phyloP scores from a whole-genome alignment of 2,888 invertebrate species.

The Neuroscelio doddi region DNA sequence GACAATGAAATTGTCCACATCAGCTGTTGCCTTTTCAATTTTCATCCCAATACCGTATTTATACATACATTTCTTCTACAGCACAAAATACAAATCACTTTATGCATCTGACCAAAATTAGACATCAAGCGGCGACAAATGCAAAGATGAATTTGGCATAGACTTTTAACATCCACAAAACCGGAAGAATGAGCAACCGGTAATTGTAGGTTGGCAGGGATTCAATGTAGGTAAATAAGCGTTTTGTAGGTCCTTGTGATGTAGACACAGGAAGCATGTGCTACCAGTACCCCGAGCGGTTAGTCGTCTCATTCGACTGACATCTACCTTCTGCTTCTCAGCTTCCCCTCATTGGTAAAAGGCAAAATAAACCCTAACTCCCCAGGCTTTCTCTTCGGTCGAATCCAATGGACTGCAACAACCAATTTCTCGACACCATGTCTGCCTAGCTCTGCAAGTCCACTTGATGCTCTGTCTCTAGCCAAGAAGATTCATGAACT shows the following conservation, averaged over 20 bases:
- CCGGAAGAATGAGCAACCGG: constrained; percentile 69
- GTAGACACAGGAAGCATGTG: constrained; percentile 61
- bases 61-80: neutral
- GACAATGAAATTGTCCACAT: constrained; percentile 45
- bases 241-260: constrained; percentile 61
- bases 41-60: constrained; percentile 7
- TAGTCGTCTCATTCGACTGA: constrained; percentile 33
- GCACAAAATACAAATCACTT: constrained; percentile 42
- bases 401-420: constrained; percentile 62
- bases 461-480: constrained; percentile 58
- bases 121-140: constrained; percentile 44
- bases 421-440: constrained; percentile 15
- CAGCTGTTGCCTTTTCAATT: neutral
- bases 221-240: constrained; percentile 72
- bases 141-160: constrained; percentile 61
- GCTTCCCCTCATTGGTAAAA: constrained; percentile 63
- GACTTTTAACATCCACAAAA: constrained; percentile 44
- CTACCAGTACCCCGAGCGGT: constrained; percentile 49
- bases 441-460: constrained; percentile 48
- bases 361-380: constrained; percentile 70
- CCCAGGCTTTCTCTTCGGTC: constrained; percentile 60
- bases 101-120: constrained; percentile 57
- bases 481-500: constrained; percentile 28
- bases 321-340: constrained; percentile 49
- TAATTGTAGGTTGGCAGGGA: constrained; percentile 72